phyloP scores from a whole-genome alignment of 2,113 vertebrate species.

The Nesogale talazaci region DNA sequence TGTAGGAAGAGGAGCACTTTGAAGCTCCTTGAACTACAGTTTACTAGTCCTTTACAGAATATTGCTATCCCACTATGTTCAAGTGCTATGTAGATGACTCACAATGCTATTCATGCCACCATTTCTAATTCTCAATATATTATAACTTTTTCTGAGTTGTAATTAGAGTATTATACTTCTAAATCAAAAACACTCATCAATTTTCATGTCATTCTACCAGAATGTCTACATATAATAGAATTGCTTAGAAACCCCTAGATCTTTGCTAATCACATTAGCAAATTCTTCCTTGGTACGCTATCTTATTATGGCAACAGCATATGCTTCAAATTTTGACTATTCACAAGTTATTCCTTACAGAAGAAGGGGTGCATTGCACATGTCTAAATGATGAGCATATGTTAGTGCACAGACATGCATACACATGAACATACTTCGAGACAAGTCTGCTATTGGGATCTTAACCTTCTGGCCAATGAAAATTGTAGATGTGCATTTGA shows the following conservation, averaged over 20 bases:
- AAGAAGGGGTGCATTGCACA: constrained; percentile 64
- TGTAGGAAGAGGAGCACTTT: neutral
- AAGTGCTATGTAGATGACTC: constrained; percentile 22
- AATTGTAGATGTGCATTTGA: constrained; percentile 57
- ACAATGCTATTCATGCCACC: constrained; percentile 43
- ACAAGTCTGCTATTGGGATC: constrained; percentile 16
- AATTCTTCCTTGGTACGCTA: constrained; percentile 67
- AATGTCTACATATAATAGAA: constrained; percentile 62
- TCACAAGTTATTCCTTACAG: constrained; percentile 68
- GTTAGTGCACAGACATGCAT: constrained; percentile 41
- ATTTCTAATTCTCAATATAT: constrained; percentile 58
- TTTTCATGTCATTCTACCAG: constrained; percentile 55
- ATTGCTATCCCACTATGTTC: constrained; percentile 23
- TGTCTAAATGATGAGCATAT: constrained; percentile 66
- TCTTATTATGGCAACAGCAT: constrained; percentile 70
- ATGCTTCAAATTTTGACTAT: constrained; percentile 59
- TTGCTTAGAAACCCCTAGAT: constrained; percentile 58
- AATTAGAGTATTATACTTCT: constrained; percentile 37
- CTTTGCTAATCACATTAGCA: constrained; percentile 63
- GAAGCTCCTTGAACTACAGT: neutral
- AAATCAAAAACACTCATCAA: constrained; percentile 64
- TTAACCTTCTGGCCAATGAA: constrained; percentile 63
- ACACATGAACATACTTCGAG: constrained; percentile 56
- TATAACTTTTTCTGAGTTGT: constrained; percentile 39
- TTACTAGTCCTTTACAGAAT: neutral